Base-by-base conservation (phyloP, 2,113 vertebrate genomes). In the Mungos mungo region DNA sequence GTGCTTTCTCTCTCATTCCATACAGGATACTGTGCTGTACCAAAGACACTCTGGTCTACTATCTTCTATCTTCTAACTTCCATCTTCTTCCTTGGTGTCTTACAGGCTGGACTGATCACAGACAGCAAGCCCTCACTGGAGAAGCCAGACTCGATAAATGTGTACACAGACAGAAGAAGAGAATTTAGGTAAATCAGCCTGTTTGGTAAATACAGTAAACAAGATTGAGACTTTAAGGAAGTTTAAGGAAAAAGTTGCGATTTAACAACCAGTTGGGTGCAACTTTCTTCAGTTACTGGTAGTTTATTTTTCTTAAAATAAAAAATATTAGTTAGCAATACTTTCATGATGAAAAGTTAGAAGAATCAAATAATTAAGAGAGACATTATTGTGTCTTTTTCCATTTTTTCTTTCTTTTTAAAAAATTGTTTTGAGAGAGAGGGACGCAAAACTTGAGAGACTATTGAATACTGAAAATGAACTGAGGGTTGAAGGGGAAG, bases 301-400 rank as follows among this genome's bases (percentile, higher is more conserved):
- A 41, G 12, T 33, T 92, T 90, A 29, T 33, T 96, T 93, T 96
- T 68, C 88, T 89, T 96, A 88, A 85, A 72, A 19, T 72, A 68
- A 82, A 96, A 71, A 71, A 27, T 63, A 47, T 35, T 31, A 82
- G 23, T 83, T 29, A 96, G 1, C 35, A 93, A 77, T 60, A 71
- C 41, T 95, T 96, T 47, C 31, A 71, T 41, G 50, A 33, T 57
- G 3, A 83, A 93, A 83, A 82, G 38, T 57, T 81, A 89, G 18
- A 88, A 86, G 31, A 83, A 66, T 29, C 33, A 77, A 85, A 77
- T 80, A 81, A 80, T 66, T 71, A 74, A 87, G 6, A 82, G 69
- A 85, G 19, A 0, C 29, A 66, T 95, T 54, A 31, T 50, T 88
- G 3, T 41, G 72, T 71, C 4, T 81, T 66, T 80, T 45, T 52